These are phyloP conservation scores for Chaenodraco wilsoni DNA, from an alignment of 2,797 vertebrate species.

Conservation along the genomic window DNA sequence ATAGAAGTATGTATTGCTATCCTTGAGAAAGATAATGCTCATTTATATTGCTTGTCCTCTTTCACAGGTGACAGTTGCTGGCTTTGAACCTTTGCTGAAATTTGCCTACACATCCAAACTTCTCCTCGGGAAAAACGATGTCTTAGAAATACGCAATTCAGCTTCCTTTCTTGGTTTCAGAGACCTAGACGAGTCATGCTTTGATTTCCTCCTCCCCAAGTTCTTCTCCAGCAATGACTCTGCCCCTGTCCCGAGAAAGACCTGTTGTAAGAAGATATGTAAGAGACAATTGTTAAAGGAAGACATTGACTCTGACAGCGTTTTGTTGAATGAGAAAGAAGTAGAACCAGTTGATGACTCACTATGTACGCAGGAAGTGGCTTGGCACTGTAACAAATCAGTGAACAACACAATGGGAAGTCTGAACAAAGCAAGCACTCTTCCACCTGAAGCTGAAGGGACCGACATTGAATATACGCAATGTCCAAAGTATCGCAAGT, in stretches of 20 bases:
- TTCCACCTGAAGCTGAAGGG: slow-evolving; percentile 51
- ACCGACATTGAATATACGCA: slow-evolving; percentile 75
- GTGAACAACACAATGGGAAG: slow-evolving; percentile 57
- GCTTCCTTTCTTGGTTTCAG: slow-evolving; percentile 88
- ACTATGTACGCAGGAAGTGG: slow-evolving; percentile 72
- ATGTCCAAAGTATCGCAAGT: slow-evolving; percentile 94
- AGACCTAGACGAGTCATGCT: slow-evolving; percentile 93
- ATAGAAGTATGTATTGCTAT: background rate
- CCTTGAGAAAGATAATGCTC: background rate
- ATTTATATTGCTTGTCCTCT: slow-evolving; percentile 18
- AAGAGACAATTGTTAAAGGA: slow-evolving; percentile 50
- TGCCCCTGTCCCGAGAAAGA: slow-evolving; percentile 76
- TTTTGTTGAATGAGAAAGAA: slow-evolving; percentile 73
- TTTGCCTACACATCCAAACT: slow-evolving; percentile 97
- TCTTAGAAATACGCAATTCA: slow-evolving; percentile 90
- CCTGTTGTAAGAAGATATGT: slow-evolving; percentile 84
- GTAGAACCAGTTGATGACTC: slow-evolving; percentile 76
- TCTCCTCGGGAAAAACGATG: slow-evolving; percentile 89
- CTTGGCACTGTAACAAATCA: slow-evolving; percentile 55
- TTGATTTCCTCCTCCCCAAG: slow-evolving; percentile 93
- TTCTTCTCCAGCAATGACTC: slow-evolving; percentile 83
- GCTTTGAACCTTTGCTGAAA: slow-evolving; percentile 92
- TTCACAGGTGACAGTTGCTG: slow-evolving; percentile 88
- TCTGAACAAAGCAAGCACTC: slow-evolving; percentile 24
- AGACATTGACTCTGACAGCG: slow-evolving; percentile 44